phyloP scores from a whole-genome alignment of 2,113 vertebrate species.

The Arenaria interpres region DNA sequence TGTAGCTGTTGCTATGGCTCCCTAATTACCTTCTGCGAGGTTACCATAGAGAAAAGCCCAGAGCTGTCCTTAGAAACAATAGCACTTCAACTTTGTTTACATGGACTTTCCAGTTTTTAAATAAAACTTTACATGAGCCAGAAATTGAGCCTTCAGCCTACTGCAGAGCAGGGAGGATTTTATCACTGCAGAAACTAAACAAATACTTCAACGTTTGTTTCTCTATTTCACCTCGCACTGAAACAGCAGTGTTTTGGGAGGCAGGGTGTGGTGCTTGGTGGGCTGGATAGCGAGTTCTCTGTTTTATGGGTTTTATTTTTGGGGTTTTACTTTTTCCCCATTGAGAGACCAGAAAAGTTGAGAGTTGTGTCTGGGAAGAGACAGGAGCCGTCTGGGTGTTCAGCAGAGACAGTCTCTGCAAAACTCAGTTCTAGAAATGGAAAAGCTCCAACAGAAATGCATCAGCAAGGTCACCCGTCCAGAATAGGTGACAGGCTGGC shows the following conservation, averaged over 20 bases:
- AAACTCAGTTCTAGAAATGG: not conserved
- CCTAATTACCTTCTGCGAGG: not conserved
- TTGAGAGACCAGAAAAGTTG: not conserved
- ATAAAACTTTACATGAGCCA: not conserved
- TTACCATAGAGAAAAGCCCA: slow-evolving; percentile 23
- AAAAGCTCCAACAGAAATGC: not conserved
- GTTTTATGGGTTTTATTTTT: not conserved
- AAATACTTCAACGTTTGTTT: not conserved
- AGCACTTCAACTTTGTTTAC: not conserved
- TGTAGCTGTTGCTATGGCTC: slow-evolving; percentile 45
- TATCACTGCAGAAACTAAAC: not conserved
- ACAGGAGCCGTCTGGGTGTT: not conserved
- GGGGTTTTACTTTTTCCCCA: not conserved
- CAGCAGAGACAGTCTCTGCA: not conserved
- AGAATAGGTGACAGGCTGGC: not conserved
- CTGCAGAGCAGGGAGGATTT: not conserved
- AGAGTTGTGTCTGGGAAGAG: not conserved
- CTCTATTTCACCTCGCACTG: not conserved
- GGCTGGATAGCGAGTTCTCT: not conserved
- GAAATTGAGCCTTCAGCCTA: not conserved
- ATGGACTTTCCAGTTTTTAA: not conserved
- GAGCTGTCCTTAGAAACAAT: not conserved
- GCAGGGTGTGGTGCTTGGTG: not conserved
- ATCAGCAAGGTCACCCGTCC: not conserved
- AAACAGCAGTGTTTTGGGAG: not conserved